phyloP scores from a whole-genome alignment of 2,113 vertebrate genomes.

The Phaethon lepturus region DNA sequence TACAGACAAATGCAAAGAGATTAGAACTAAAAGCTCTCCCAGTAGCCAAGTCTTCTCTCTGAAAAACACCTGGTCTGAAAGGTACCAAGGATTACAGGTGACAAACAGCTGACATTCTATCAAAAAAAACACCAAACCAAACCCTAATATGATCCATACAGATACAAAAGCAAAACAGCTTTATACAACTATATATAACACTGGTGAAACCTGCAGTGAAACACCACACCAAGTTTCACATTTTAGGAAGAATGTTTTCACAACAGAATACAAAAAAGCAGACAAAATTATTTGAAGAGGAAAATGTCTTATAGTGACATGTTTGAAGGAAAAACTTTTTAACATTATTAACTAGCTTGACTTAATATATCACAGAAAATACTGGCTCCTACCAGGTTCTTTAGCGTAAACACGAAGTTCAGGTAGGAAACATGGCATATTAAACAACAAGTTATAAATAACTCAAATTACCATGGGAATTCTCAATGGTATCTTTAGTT shows the following conservation, averaged over 20 bases:
- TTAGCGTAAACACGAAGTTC: background rate
- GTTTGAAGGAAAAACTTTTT: background rate
- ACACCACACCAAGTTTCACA: background rate
- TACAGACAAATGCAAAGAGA: background rate
- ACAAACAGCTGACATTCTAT: background rate
- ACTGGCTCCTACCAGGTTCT: background rate
- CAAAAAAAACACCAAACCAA: background rate
- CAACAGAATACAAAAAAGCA: background rate
- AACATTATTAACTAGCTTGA: background rate
- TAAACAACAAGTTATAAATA: background rate
- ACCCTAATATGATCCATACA: rapidly evolving
- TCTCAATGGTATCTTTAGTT: background rate
- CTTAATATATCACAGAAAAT: background rate
- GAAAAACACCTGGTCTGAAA: background rate
- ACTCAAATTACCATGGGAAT: background rate
- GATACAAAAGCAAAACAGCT: background rate
- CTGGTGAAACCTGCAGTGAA: background rate
- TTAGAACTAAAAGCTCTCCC: background rate
- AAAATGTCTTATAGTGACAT: background rate
- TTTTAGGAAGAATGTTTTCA: background rate
- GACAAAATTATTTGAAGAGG: background rate
- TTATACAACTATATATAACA: background rate
- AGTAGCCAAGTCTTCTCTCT: background rate
- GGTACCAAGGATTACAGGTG: background rate
- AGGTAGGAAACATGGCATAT: background rate